These are phyloP conservation scores for Ramphastos sulfuratus DNA, from an alignment of 2,113 vertebrate genomes.

Conservation along the genomic window DNA sequence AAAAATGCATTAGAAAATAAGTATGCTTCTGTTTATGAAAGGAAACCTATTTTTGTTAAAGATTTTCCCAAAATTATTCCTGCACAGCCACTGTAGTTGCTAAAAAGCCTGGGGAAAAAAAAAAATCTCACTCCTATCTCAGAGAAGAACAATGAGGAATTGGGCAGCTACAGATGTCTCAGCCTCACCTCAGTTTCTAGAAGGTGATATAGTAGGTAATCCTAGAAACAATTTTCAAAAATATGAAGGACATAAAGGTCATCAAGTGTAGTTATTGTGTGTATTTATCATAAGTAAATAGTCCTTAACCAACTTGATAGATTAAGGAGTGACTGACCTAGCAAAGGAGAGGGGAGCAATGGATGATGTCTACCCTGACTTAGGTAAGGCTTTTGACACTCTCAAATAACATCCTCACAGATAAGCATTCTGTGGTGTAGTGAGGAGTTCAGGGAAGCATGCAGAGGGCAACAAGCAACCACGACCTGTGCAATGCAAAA, in stretches of 20 bases:
- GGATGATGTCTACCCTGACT: not conserved
- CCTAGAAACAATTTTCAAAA: not conserved
- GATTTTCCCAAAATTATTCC: not conserved
- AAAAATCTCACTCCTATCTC: not conserved
- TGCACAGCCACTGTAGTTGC: not conserved
- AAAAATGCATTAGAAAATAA: not conserved
- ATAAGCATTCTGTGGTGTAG: not conserved
- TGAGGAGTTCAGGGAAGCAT: not conserved
- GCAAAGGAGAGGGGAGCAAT: not conserved
- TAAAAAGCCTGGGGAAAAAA: not conserved
- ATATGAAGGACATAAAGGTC: not conserved
- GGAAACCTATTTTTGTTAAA: not conserved
- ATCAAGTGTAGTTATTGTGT: not conserved
- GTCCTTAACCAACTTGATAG: not conserved
- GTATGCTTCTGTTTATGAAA: not conserved
- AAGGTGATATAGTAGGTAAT: not conserved
- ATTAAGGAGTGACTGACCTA: not conserved
- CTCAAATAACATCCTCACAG: not conserved
- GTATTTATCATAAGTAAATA: not conserved
- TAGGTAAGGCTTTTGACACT: not conserved
- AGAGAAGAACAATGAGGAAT: not conserved
- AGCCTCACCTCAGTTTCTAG: not conserved
- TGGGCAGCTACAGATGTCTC: not conserved
- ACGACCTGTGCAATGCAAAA: not conserved
- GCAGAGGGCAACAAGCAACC: not conserved